Evolutionary conservation across 2,113 vertebrate species (phyloP).

Genomic region (western clawed frog (Xenopus tropicalis)): UCB_Xtro_10.0 CM004452.2:22552501-22553000

Average conservation of each 20-base stretch:
- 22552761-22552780: background rate
- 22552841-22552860: background rate
- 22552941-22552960: too few species aligned
- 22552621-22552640: too few species aligned
- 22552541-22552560: too few species aligned
- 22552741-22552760: conserved; percentile 8
- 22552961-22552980: too few species aligned
- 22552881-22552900: background rate
- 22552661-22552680: background rate
- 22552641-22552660: background rate
- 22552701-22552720: background rate
- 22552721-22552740: background rate
- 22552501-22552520: too few species aligned
- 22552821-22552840: background rate
- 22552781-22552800: background rate
- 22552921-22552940: too few species aligned
- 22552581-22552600: too few species aligned
- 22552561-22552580: too few species aligned
- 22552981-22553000: too few species aligned
- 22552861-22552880: background rate
- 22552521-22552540: too few species aligned
- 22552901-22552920: too few species aligned
- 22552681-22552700: background rate
- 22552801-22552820: background rate
- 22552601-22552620: too few species aligned